Evolutionary conservation across 1,140 invertebrate genomes (phyloP), one percentile per base, ranked within the genome.

Genomic region (Psilanteris sp.): DNA sequence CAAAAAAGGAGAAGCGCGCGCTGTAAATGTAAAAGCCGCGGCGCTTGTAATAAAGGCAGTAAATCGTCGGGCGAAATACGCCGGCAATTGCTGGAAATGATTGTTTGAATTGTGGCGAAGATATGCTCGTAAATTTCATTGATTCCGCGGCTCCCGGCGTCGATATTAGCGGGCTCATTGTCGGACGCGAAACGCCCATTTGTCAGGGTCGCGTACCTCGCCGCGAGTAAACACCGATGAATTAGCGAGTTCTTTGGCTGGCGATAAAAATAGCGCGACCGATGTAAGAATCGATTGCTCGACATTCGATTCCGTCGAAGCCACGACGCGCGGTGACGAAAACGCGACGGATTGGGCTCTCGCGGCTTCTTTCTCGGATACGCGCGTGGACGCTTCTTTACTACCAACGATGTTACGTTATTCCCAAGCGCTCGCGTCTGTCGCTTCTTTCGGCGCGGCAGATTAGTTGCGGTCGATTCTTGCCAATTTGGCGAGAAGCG

Each of bases 91-190:
- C 54, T 57, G 62, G 15, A 27, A 43, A 62, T 62, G 37, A 62
- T 54, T 55, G 67, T 71, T 62, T 44, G 55, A 71, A 71, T 71
- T 55, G 67, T 39, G 39, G 48, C 44, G 54, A 71, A 71, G 67
- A 71, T 54, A 62, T 32, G 67, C 55, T 62, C 67, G 67, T 62
- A 71, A 55, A 71, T 71, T 62, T 54, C 39, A 62, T 72, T 34
- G 44, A 70, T 59, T 67, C 32, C 3, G 36, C 26, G 27, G 16
- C 31, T 10, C 18, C 10, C 15, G 7, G 46, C 27, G 36, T 71
- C 59, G 36, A 57, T 57, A 71, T 71, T 71, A 62, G 48, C 48
- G 32, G 14, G 24, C 55, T 62, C 48, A 62, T 71, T 62, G 67
- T 62, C 26, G 48, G 9, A 31, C 54, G 16, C 46, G 27, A 46